Conservation (phyloP, 2,888 invertebrate genomes). For the Panorpa germanica region DNA sequence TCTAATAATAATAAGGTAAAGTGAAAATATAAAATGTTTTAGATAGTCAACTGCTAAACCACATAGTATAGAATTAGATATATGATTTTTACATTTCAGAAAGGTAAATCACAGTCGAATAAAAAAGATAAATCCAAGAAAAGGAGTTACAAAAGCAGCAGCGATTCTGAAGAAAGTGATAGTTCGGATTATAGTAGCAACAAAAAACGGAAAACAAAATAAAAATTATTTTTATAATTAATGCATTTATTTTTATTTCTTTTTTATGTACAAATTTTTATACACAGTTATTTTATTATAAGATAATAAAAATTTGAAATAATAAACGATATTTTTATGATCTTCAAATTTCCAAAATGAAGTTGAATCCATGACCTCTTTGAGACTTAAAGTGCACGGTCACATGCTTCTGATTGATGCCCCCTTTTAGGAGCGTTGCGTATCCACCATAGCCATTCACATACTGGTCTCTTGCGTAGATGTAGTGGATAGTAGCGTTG, state of each 20-base stretch:
- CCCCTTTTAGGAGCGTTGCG: conserved; percentile 13
- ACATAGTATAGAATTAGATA: conserved; percentile 9
- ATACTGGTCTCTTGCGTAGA: conserved; percentile 12
- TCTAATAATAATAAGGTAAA: no score
- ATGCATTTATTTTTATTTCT: conserved; percentile 2
- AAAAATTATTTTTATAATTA: conserved; percentile 2
- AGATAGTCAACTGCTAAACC: no score
- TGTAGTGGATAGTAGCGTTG: conserved; percentile 18
- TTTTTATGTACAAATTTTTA: conserved; percentile 4
- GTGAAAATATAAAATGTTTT: no score
- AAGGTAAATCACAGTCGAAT: conserved; percentile 20
- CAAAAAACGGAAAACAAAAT: conserved; percentile 2
- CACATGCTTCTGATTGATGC: conserved; percentile 12
- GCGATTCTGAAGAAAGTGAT: conserved; percentile 19
- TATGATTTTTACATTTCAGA: conserved; percentile 11
- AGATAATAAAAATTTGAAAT: no score
- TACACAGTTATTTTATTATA: no score
- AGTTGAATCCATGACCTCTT: conserved; percentile 13
- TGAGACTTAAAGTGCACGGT: conserved; percentile 14
- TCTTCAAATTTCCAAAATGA: conserved; percentile 13
- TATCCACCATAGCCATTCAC: conserved; percentile 14
- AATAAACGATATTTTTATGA: no score
- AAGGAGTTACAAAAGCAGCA: conserved; percentile 23
- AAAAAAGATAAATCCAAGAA: conserved; percentile 26
- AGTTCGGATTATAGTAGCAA: conserved; percentile 6